These are phyloP conservation scores for Atherinosoma microstoma DNA, from an alignment of 2,797 vertebrate species.

Conservation along the genomic window DNA sequence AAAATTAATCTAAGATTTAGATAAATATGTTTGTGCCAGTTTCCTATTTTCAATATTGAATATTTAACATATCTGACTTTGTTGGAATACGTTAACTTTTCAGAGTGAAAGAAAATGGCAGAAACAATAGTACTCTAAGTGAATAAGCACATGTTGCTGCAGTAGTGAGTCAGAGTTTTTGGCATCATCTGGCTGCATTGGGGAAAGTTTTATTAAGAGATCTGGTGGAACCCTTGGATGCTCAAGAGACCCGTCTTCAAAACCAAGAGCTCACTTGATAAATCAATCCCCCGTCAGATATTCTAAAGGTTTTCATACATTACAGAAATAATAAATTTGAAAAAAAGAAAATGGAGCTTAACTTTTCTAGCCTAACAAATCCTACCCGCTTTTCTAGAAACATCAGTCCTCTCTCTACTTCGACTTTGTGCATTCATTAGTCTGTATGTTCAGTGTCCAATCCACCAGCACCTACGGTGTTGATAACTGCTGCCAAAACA, in stretches of 20 bases:
- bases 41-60: constrained; percentile 6
- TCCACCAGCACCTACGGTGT: constrained; percentile 17
- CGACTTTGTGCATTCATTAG: constrained; percentile 17
- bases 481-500: constrained; percentile 27
- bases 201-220: constrained; percentile 1
- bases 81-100: not conserved
- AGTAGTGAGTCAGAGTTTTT: constrained; percentile 21
- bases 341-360: not conserved
- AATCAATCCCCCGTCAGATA: not conserved
- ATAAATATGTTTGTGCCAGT: not conserved
- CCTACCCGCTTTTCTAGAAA: not conserved
- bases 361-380: not conserved
- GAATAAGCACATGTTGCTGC: constrained; percentile 38
- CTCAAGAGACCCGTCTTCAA: not conserved
- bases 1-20: not conserved
- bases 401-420: too few relatives aligned
- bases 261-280: not conserved
- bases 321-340: not conserved
- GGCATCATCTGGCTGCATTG: not conserved
- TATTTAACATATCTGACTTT: not conserved
- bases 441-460: constrained; percentile 31
- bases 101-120: not conserved
- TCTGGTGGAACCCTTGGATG: not conserved
- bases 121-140: constrained; percentile 33
- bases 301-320: not conserved